Base-by-base conservation (phyloP, 2,888 invertebrate species). In the Hydrotaea diabolus region DNA sequence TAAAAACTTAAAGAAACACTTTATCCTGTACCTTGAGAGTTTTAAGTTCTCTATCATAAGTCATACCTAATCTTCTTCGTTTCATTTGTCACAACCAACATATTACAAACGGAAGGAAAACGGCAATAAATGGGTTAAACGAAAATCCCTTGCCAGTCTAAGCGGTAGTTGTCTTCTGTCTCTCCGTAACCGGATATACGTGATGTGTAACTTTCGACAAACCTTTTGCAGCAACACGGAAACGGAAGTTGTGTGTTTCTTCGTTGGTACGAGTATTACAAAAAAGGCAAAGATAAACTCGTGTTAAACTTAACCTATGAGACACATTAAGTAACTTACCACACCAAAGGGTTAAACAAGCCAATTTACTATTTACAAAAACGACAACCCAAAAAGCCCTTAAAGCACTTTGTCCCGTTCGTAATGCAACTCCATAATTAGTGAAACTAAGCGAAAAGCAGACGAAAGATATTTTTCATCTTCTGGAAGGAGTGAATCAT, bases 21-120 rank as follows among this genome's bases (percentile, higher is more conserved):
- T 69, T 69, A 55, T 23, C 31, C 39, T 79, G 13, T 7, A 19
- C 11, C 59, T 59, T 15, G 7, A 7, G 9, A 43, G 26, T 1
- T n/a, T n/a, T 13, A 9, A 62, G 5, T 31, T n/a, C 1, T 31
- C 0, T 36, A 1, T 59, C 59, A 59, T 26, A 59, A 62, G n/a
- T 31, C 62, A 62, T n/a, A 59, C 13, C 59, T 59, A 62, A 31
- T 62, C 31, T 62, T 15, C 31, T 31, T n/a, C 62, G 62, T 62
- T 62, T 62, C 82, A 82, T 86, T 86, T 86, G 86, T 83, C 86
- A 59, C 76, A 79, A 59, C 76, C 77, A 84, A 83, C 66, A 79
- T 85, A 85, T 85, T 59, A 80, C 74, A 77, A 85, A 83, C 82
- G 86, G 86, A 84, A 86, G 85, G 84, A 86, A 84, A 71, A 76